Base-by-base conservation (phyloP, 2,113 vertebrate species). In the Acanthochromis polyacanthus region DNA sequence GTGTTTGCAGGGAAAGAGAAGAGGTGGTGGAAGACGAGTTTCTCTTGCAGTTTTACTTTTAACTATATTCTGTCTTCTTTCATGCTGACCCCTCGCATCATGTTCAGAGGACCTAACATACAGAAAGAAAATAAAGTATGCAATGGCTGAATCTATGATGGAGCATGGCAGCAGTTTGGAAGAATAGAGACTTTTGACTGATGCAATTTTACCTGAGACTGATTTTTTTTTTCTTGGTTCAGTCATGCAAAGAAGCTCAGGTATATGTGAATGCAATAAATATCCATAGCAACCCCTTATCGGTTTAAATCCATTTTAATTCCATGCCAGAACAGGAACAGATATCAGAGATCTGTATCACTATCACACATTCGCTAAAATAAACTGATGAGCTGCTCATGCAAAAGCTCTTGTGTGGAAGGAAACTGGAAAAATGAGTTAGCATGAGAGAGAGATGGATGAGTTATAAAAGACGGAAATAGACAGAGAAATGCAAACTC, bases 401-500 rank as follows among this genome's bases (percentile, higher is more conserved):
- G 8, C 16, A 16, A n/a, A 43, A 16, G 11, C 23, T 9, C 48
- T 19, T 16, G 14, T 23, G 14, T 22, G 60, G 16, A 14, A 1
- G 17, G 2, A 30, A 8, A 40, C 3, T 20, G 20, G n/a, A 8
- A 1, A 4, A 56, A 1, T 56, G 53, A 66, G 28, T 30, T 16
- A 17, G 51, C 14, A 22, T 3, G 20, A 22, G 61, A 57, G 66
- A 36, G 14, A 32, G 15, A 20, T 8, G 12, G 59, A n/a, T 52
- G 32, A 32, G 71, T 38, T 43, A 45, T 62, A 30, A 28, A 22
- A 2, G 25, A 58, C 20, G 52, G 11, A 71, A n/a, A 61, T 4
- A 22, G 43, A 68, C 17, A 70, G 55, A 67, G 25, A 6, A 20
- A 69, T 36, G 55, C 55, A 78, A 83, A 62, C 19, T 30, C 14